Evolutionary conservation across 2,113 vertebrate species (phyloP).

Genomic region (zebrafish (Danio rerio)): GRCz12tu NC_133182.1:27454501-27455000

Average conservation of each 20-base stretch:
- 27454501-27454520: slow-evolving; percentile 78
- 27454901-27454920: slow-evolving; percentile 82
- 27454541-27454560: slow-evolving; percentile 65
- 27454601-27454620: slow-evolving; percentile 81
- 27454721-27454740: slow-evolving; percentile 79
- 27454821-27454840: slow-evolving; percentile 70
- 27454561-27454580: slow-evolving; percentile 80
- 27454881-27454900: slow-evolving; percentile 82
- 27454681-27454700: slow-evolving; percentile 78
- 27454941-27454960: slow-evolving; percentile 99
- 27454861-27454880: slow-evolving; percentile 79
- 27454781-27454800: slow-evolving; percentile 41
- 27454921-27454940: slow-evolving; percentile 94
- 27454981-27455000: slow-evolving; percentile 99
- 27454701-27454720: slow-evolving; percentile 74
- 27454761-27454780: slow-evolving; percentile 50
- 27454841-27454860: slow-evolving; percentile 84
- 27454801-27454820: slow-evolving; percentile 52
- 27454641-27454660: slow-evolving; percentile 83
- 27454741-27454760: slow-evolving; percentile 49
- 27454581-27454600: slow-evolving; percentile 74
- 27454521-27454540: slow-evolving; percentile 75
- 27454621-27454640: slow-evolving; percentile 76
- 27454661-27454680: slow-evolving; percentile 76
- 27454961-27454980: slow-evolving; percentile 99